Percentiles rank a stretch among this genome's conserved stretches.
Evolutionary conservation across 2,888 invertebrate species (phyloP).

Genomic region (Dioctria linearis): DNA sequence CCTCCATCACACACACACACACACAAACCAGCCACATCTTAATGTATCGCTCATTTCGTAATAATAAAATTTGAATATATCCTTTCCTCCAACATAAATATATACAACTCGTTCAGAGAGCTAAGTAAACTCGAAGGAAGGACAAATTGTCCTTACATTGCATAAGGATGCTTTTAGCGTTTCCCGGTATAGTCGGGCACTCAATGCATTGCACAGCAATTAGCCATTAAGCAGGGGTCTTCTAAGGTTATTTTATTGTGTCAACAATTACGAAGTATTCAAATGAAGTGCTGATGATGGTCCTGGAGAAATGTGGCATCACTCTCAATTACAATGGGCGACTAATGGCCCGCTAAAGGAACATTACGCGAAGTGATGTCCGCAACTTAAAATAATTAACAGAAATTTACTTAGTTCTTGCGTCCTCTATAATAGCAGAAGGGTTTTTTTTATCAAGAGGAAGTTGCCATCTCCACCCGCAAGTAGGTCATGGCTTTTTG

Average conservation of each 20-base stretch:
- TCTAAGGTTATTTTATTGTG: constrained; percentile 28
- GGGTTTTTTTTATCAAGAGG: not conserved
- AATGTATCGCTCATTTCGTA: not conserved
- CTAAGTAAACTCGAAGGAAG: not conserved
- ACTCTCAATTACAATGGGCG: not conserved
- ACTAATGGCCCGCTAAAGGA: not conserved
- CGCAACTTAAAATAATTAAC: not conserved
- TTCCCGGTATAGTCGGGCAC: not conserved
- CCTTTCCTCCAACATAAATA: not conserved
- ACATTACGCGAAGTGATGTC: not conserved
- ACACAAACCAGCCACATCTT: not conserved
- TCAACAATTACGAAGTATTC: constrained; percentile 43
- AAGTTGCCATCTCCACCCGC: not conserved
- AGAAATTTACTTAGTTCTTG: too few relatives aligned
- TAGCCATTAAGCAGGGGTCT: constrained; percentile 30
- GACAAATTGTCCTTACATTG: not conserved
- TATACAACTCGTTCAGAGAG: not conserved
- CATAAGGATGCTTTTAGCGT: not conserved
- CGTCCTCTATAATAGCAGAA: too few relatives aligned
- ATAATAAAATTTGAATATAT: not conserved
- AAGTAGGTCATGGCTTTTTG: not conserved
- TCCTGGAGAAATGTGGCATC: not conserved
- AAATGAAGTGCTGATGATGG: constrained; percentile 26
- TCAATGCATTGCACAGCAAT: not conserved
- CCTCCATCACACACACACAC: not conserved